Percentiles rank a stretch among this genome's conserved stretches.
These are phyloP conservation scores for Sander vitreus DNA, from an alignment of 2,113 vertebrate species.

Conservation along the genomic window DNA sequence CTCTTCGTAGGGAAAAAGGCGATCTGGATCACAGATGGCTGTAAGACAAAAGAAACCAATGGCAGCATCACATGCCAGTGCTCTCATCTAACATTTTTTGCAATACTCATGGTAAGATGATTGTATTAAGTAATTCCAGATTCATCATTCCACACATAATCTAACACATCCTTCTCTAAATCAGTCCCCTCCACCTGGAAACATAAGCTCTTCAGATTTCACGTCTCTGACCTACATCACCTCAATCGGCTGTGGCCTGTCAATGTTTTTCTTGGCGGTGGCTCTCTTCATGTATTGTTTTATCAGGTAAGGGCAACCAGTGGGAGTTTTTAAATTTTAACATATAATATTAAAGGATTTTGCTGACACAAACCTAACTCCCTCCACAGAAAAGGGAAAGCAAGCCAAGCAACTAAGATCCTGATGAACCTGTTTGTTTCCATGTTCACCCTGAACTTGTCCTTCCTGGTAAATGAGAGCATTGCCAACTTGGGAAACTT, in stretches of 20 bases:
- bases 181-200: conserved; percentile 33
- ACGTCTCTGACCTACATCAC: conserved; percentile 66
- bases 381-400: conserved; percentile 68
- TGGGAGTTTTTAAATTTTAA: neutral
- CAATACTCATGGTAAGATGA: conserved; percentile 67
- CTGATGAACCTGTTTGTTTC: conserved; percentile 82
- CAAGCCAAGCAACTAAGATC: conserved; percentile 74
- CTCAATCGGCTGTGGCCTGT: conserved; percentile 70
- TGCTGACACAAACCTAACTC: neutral
- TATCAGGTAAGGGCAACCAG: conserved; percentile 50
- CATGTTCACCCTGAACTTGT: conserved; percentile 81
- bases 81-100: conserved; percentile 76
- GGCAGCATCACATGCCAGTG: conserved; percentile 56
- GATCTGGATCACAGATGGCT: conserved; percentile 64
- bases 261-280: conserved; percentile 64
- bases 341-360: neutral
- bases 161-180: neutral
- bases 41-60: conserved; percentile 14
- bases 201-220: conserved; percentile 31
- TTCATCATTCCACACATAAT: neutral
- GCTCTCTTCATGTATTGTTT: conserved; percentile 68
- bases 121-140: neutral
- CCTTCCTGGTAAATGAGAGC: conserved; percentile 79
- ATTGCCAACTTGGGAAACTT: neutral
- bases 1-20: conserved; percentile 10